phyloP scores from a whole-genome alignment of 2,113 vertebrate species.

The Telmatochromis sp. region DNA sequence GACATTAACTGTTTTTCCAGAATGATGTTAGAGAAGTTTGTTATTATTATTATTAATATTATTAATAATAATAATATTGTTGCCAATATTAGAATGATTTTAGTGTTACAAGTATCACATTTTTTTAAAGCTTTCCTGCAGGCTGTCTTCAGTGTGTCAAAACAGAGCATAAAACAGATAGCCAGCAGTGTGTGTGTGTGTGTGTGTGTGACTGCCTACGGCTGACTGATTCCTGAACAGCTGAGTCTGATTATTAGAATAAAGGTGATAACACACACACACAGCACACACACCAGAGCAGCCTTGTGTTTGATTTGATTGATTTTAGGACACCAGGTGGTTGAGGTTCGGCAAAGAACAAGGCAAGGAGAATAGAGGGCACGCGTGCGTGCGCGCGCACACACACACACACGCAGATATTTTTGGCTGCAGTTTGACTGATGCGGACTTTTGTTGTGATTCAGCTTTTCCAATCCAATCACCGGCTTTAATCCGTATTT shows the following conservation, averaged over 20 bases:
- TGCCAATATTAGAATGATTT: neutral
- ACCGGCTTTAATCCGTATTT: neutral
- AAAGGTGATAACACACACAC: neutral
- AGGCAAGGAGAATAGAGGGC: neutral
- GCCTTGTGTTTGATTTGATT: conserved; percentile 13
- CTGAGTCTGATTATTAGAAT: conserved; percentile 29
- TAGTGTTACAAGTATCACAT: neutral
- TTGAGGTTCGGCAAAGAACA: conserved; percentile 7
- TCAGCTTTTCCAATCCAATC: neutral
- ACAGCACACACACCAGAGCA: neutral
- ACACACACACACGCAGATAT: neutral
- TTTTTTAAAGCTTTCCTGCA: neutral
- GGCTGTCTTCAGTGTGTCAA: neutral
- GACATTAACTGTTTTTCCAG: neutral
- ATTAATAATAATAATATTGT: no score
- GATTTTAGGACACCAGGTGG: conserved; percentile 40
- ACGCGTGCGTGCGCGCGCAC: neutral
- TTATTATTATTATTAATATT: neutral
- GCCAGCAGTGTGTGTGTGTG: neutral
- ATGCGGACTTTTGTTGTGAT: neutral
- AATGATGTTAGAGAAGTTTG: neutral
- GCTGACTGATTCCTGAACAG: conserved; percentile 11
- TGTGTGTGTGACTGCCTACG: neutral
- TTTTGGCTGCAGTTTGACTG: neutral
- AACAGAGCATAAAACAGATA: neutral